Evolutionary conservation across 2,888 invertebrate genomes (phyloP).

Genomic region (Meiosimyza decipiens): DNA sequence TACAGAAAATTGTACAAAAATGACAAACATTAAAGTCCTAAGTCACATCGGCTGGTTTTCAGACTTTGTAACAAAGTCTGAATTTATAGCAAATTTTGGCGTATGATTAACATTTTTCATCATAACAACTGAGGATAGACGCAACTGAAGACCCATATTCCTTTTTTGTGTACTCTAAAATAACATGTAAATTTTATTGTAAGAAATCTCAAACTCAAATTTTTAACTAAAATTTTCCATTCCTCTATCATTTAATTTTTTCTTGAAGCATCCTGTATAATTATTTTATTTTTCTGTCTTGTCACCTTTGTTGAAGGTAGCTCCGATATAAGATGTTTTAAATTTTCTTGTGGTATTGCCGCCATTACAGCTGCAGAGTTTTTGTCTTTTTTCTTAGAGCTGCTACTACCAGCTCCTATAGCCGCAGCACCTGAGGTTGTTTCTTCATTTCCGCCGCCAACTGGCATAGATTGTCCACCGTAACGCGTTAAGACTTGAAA

Average conservation of each 20-base stretch:
- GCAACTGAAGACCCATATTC: too few species aligned
- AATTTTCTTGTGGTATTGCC: constrained; percentile 75
- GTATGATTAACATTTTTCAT: too few species aligned
- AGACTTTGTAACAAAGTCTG: too few species aligned
- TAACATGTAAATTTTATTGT: too few species aligned
- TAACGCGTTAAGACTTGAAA: constrained; percentile 68
- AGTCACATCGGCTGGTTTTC: too few species aligned
- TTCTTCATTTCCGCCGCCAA: constrained; percentile 38
- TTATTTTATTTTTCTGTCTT: constrained; percentile 83
- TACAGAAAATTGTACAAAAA: too few species aligned
- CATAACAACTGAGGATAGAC: too few species aligned
- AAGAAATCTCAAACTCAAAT: too few species aligned
- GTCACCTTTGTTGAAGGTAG: constrained; percentile 83
- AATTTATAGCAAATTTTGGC: too few species aligned
- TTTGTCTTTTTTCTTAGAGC: constrained; percentile 45
- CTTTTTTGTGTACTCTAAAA: too few species aligned
- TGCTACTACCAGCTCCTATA: constrained; percentile 27
- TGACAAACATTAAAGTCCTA: too few species aligned
- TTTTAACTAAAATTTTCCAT: too few species aligned
- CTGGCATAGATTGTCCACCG: constrained; percentile 53
- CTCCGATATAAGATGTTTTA: constrained; percentile 75
- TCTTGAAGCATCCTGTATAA: constrained; percentile 72
- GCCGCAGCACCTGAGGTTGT: constrained; percentile 26
- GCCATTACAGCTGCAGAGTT: constrained; percentile 47
- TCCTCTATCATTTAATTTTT: constrained; percentile 54